Conservation (phyloP, 1,140 invertebrate species). For the Scaptomyza hsui region DNA sequence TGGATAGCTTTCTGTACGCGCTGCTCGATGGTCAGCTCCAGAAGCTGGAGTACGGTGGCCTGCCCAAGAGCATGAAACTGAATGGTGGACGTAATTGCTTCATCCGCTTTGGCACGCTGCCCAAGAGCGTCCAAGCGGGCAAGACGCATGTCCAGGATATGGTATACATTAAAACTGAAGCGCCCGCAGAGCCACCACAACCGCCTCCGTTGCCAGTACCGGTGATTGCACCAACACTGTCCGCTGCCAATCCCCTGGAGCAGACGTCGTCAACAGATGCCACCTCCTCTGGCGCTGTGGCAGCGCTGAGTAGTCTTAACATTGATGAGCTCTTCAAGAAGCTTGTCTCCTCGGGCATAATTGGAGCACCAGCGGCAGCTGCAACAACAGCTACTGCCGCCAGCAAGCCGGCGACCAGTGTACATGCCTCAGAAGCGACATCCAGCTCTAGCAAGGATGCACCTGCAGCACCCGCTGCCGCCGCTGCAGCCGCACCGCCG, state of each 20-base stretch:
- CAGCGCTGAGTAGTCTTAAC: conserved; percentile 86
- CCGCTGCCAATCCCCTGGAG: neutral
- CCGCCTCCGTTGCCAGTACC: conserved; percentile 58
- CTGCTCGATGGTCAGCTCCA: conserved; percentile 93
- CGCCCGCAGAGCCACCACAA: conserved; percentile 58
- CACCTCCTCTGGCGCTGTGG: conserved; percentile 36
- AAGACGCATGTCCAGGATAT: conserved; percentile 89
- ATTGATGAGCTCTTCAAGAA: conserved; percentile 93
- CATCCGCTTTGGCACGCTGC: conserved; percentile 91
- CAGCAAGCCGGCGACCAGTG: conserved; percentile 3
- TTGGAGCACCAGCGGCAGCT: conserved; percentile 84
- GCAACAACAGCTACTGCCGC: neutral
- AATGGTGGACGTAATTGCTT: conserved; percentile 92
- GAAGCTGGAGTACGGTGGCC: conserved; percentile 94
- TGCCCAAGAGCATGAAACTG: conserved; percentile 94
- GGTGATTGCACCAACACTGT: conserved; percentile 9
- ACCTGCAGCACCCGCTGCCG: neutral
- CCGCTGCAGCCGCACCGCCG: conserved; percentile 42
- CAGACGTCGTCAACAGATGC: conserved; percentile 4
- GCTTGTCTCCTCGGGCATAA: conserved; percentile 92
- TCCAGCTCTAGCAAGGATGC: conserved; percentile 19
- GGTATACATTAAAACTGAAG: conserved; percentile 85
- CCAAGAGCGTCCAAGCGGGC: conserved; percentile 89
- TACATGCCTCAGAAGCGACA: conserved; percentile 19
- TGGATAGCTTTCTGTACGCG: conserved; percentile 90